These are phyloP conservation scores for Uloborus plumipes DNA, from an alignment of 2,888 invertebrate genomes.

Conservation along the genomic window DNA sequence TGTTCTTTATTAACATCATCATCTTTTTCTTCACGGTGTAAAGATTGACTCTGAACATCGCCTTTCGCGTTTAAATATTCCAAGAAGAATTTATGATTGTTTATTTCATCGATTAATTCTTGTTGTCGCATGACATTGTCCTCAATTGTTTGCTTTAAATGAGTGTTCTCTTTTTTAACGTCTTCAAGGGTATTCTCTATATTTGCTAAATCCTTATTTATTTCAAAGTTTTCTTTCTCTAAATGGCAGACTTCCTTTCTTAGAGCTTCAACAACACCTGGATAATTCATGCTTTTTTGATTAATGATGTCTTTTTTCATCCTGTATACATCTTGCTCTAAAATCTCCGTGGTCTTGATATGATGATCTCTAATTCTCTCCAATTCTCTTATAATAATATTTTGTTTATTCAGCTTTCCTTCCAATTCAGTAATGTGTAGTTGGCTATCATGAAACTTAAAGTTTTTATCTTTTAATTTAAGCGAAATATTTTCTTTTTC, in stretches of 20 bases:
- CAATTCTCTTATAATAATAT: neutral
- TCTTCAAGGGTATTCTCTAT: neutral
- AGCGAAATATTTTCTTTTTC: constrained; percentile 1
- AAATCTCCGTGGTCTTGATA: neutral
- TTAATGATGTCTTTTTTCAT: constrained; percentile 4
- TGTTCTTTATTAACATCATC: too few relatives aligned
- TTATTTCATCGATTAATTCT: too few relatives aligned
- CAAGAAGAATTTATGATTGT: too few relatives aligned
- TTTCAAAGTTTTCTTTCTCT: neutral
- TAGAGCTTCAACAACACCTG: too few relatives aligned
- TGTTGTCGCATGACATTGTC: too few relatives aligned
- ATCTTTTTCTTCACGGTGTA: too few relatives aligned
- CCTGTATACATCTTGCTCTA: constrained; percentile 8
- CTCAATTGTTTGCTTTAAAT: too few relatives aligned
- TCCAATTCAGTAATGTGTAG: neutral
- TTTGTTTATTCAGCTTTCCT: constrained; percentile 6
- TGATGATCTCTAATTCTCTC: constrained; percentile 21
- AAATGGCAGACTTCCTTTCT: neutral
- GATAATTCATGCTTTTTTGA: neutral
- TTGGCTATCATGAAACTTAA: neutral
- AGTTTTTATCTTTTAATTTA: neutral
- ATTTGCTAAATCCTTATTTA: neutral
- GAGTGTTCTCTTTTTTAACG: neutral
- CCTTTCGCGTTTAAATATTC: too few relatives aligned
- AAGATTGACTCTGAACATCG: too few relatives aligned